Percentiles rank a stretch among this genome's conserved stretches.
Conservation (phyloP, 2,888 invertebrate species). For the Deroplatys truncata region DNA sequence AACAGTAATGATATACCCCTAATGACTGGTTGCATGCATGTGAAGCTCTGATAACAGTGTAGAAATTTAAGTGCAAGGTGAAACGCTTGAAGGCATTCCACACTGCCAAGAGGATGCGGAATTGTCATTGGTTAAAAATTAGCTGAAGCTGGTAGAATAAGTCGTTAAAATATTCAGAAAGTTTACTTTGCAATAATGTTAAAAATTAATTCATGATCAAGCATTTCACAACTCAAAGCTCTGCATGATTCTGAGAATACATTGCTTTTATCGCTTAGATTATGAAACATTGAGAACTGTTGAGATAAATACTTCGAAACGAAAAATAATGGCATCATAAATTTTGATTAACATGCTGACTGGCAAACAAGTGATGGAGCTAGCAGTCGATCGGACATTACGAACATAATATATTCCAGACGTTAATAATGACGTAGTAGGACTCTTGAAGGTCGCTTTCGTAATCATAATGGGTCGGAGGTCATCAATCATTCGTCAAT, state of each 20-base stretch:
- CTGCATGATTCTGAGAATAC: background rate
- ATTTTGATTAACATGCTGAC: background rate
- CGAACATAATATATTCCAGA: background rate
- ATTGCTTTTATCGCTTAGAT: background rate
- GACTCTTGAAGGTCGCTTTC: background rate
- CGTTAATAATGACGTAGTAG: background rate
- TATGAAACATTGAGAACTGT: background rate
- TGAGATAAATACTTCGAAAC: background rate
- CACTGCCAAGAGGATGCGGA: too few species aligned
- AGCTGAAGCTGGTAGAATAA: too few species aligned
- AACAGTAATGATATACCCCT: too few species aligned
- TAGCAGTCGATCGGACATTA: background rate
- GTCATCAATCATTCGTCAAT: background rate
- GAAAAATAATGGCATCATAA: background rate
- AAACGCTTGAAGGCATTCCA: too few species aligned
- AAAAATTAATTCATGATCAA: background rate
- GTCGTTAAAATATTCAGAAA: too few species aligned
- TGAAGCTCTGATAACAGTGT: too few species aligned
- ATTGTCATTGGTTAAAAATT: too few species aligned
- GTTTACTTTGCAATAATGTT: background rate
- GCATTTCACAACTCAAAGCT: background rate
- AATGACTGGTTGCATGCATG: too few species aligned
- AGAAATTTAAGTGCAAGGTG: too few species aligned
- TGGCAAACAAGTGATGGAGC: background rate
- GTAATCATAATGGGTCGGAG: background rate